Evolutionary conservation across 2,113 vertebrate genomes (phyloP).

Genomic region (Toxostoma redivivum): DNA sequence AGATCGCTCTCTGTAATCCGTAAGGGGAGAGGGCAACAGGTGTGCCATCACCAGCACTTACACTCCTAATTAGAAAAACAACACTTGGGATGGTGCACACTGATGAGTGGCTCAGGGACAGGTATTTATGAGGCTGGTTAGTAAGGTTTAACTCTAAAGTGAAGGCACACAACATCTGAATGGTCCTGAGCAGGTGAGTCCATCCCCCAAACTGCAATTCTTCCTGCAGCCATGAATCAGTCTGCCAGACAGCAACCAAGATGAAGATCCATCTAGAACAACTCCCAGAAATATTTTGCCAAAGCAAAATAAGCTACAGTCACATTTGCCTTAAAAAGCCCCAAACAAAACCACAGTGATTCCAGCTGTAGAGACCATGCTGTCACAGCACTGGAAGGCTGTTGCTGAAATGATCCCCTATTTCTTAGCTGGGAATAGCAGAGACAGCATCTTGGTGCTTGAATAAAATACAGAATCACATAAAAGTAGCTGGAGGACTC

Average conservation of each 20-base stretch:
- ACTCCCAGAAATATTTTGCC: background rate
- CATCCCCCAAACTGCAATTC: background rate
- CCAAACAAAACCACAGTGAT: background rate
- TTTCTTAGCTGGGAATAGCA: background rate
- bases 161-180: fast-evolving
- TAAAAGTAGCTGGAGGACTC: background rate
- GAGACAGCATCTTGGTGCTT: background rate
- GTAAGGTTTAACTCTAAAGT: background rate
- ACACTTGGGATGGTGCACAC: background rate
- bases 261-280: background rate
- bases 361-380: background rate
- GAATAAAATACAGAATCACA: background rate
- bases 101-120: background rate
- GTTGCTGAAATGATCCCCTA: background rate
- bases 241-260: background rate
- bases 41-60: background rate
- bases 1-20: fast-evolving
- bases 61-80: background rate
- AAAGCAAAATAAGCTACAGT: background rate
- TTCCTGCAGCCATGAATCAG: background rate
- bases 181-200: background rate
- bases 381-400: fast-evolving
- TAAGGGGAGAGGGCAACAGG: background rate
- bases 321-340: background rate
- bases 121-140: background rate